Evolutionary conservation across 2,113 vertebrate genomes (phyloP), one percentile per base, ranked within the genome.

Genomic region (Gymnocephalus cernua): DNA sequence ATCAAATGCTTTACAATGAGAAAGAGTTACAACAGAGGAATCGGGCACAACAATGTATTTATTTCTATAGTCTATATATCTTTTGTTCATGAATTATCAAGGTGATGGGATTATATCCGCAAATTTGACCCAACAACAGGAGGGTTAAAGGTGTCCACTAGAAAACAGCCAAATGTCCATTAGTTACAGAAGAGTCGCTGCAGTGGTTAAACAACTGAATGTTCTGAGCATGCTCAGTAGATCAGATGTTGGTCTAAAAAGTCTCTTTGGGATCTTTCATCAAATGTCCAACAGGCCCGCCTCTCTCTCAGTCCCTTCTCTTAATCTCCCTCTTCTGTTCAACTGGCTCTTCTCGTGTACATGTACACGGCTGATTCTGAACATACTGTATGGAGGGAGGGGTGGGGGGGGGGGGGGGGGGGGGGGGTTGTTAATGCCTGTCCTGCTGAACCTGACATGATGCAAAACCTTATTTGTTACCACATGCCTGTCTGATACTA

Each of bases 241-340:
- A 45, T 27, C 13, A 45, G 50, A 45, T 57, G 44, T 32, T 45
- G 54, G 21, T 74, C 54, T 62, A 58, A 48, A 74, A 74, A 53
- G 73, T 78, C 69, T 80, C 74, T 74, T 63, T 69, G 73, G 81
- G 68, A 77, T 65, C 16, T 80, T 87, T 71, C 47, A 75, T 81
- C 78, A 88, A 21, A 79, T 50, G 48, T 82, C 29, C 45, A 63
- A 54, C 51, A 58, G 32, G 74, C 29, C 63, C 35, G 35, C n/a
- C 21, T 44, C 21, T 16, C 29, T 62, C 41, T 44, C 53, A 50
- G 27, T 57, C n/a, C 21, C 41, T 65, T 21, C 35, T 59, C 19
- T 73, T 74, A 53, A 32, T 27, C 27, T n/a, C 12, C 29, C 27
- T 10, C n/a, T 61, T 56, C 27, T n/a, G 38, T 25, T 7, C 19